Percentiles rank a stretch among this genome's conserved stretches.
Evolutionary conservation across 2,888 invertebrate genomes (phyloP).

Genomic region (Chironomus tentans): DNA sequence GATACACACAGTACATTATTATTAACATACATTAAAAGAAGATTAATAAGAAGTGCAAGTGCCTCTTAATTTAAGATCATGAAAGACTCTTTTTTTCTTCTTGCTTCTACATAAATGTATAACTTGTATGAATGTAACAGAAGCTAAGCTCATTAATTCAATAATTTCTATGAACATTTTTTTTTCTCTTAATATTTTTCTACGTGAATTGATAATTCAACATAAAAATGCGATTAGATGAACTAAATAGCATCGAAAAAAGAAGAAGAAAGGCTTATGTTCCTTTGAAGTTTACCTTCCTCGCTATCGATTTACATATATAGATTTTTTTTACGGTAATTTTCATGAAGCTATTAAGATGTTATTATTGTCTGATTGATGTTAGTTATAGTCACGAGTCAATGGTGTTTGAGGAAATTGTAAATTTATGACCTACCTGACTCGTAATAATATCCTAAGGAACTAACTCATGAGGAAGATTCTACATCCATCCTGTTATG

Average conservation of each 20-base stretch:
- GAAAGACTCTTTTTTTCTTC: no score
- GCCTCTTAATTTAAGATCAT: no score
- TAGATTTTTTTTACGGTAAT: not conserved
- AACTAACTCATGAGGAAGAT: not conserved
- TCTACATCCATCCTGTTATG: not conserved
- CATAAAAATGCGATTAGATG: not conserved
- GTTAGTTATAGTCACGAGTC: constrained; percentile 22
- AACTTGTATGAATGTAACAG: no score
- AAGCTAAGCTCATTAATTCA: no score
- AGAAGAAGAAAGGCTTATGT: no score
- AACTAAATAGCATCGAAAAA: not conserved
- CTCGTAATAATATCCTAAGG: constrained; percentile 9
- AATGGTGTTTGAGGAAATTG: constrained; percentile 12
- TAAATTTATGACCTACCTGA: constrained; percentile 2
- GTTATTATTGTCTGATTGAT: no score
- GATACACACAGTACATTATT: no score
- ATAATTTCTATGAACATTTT: no score
- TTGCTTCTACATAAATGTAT: no score
- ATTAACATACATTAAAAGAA: no score
- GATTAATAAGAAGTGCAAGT: no score
- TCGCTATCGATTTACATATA: not conserved
- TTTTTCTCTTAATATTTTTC: no score
- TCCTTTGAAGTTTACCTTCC: not conserved
- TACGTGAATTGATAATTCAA: not conserved
- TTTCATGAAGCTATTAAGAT: constrained; percentile 9